Percentiles rank a stretch among this genome's conserved stretches.
phyloP scores from a whole-genome alignment of 2,888 invertebrate species.

The Zonitis immaculata region DNA sequence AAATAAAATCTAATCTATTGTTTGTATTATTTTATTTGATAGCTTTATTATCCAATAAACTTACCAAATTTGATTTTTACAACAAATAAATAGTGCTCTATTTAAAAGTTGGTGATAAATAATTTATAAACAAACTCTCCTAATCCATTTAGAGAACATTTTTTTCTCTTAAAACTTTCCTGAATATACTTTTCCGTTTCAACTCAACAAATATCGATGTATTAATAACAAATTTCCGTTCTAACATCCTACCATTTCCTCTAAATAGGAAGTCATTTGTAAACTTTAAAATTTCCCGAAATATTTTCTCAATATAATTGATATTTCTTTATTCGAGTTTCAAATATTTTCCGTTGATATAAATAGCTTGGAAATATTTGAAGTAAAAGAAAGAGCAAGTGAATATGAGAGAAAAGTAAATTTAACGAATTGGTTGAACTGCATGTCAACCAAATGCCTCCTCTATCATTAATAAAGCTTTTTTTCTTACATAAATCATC shows the following conservation, averaged over 20 bases:
- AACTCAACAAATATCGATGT: background rate
- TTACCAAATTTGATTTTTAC: too few relatives aligned
- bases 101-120: background rate
- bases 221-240: background rate
- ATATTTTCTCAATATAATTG: background rate
- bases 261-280: background rate
- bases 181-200: background rate
- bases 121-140: background rate
- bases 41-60: too few relatives aligned
- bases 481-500: constrained; percentile 12
- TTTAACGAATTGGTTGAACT: background rate
- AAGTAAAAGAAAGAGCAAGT: background rate
- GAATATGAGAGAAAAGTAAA: background rate
- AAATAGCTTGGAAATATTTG: too few relatives aligned
- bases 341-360: too few relatives aligned
- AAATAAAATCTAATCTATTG: too few relatives aligned
- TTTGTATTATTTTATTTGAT: too few relatives aligned
- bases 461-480: constrained; percentile 16
- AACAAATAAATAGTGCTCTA: too few relatives aligned
- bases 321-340: background rate
- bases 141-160: too few relatives aligned
- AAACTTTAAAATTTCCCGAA: background rate
- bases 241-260: background rate
- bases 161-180: background rate
- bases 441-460: background rate